phyloP scores from a whole-genome alignment of 2,797 vertebrate species.

The Amniataba percoides region DNA sequence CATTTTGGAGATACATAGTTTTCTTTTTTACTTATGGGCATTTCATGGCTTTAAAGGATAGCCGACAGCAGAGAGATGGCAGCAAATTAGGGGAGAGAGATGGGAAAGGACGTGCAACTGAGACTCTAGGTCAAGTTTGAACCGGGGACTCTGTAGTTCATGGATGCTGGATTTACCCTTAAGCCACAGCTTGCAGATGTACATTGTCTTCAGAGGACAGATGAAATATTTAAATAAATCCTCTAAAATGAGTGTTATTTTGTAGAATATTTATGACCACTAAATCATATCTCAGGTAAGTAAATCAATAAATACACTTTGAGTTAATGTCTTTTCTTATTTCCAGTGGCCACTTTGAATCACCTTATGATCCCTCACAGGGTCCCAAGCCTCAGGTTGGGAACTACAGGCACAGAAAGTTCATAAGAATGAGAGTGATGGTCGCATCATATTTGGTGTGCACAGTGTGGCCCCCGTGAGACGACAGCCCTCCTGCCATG shows the following conservation, averaged over 20 bases:
- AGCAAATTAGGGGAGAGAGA: not conserved
- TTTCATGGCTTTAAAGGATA: not conserved
- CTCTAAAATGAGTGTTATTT: not conserved
- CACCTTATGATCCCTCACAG: not conserved
- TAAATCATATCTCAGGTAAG: too few relatives aligned
- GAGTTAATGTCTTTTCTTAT: not conserved
- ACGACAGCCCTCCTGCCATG: not conserved
- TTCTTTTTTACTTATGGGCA: not conserved
- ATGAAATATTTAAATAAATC: not conserved
- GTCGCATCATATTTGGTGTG: constrained; percentile 2
- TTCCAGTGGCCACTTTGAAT: not conserved
- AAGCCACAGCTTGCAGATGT: not conserved
- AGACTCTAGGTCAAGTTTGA: too few relatives aligned
- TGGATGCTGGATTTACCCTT: not conserved
- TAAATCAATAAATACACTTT: too few relatives aligned
- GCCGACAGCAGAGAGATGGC: not conserved
- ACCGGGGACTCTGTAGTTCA: not conserved
- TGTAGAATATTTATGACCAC: not conserved
- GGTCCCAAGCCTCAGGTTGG: not conserved
- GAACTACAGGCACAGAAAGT: not conserved
- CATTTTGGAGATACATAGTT: not conserved
- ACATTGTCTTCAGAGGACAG: not conserved
- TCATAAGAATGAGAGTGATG: constrained; percentile 14
- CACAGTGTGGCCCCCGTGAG: not conserved
- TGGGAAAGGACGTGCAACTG: not conserved